These are phyloP conservation scores for Ichneumoninae sp. DNA, from an alignment of 2,888 invertebrate genomes.

Conservation along the genomic window DNA sequence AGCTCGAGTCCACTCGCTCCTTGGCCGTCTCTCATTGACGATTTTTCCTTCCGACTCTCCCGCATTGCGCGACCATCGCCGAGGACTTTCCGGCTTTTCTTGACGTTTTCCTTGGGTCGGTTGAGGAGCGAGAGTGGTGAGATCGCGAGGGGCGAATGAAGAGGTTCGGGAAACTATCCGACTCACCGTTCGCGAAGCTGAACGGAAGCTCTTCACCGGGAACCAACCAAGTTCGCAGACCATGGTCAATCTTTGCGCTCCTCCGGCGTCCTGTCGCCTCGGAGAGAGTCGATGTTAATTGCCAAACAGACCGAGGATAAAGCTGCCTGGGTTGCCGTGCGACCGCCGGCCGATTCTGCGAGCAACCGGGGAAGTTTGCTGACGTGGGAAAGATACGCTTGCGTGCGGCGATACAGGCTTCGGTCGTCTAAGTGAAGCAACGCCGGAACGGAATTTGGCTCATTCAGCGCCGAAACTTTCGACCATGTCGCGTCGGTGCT, in stretches of 20 bases:
- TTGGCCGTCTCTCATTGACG: conserved; percentile 38
- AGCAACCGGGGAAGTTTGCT: conserved; percentile 58
- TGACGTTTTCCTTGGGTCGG: neutral
- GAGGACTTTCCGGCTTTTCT: conserved; percentile 17
- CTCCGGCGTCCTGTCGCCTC: neutral
- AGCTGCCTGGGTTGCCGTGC: neutral
- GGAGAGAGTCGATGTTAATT: neutral
- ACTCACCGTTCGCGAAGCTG: neutral
- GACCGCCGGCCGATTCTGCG: neutral
- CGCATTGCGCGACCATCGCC: neutral
- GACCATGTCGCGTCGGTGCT: neutral
- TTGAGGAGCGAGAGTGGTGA: neutral
- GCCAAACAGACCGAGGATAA: neutral
- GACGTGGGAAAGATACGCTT: conserved; percentile 5
- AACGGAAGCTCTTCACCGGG: neutral
- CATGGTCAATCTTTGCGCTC: neutral
- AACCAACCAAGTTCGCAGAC: neutral
- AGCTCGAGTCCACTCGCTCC: conserved; percentile 15
- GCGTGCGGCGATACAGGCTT: neutral
- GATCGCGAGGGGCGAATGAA: neutral
- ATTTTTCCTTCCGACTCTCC: conserved; percentile 4
- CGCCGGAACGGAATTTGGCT: neutral
- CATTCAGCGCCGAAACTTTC: conserved; percentile 5
- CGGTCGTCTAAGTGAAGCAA: neutral
- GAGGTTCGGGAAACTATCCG: neutral